These are phyloP conservation scores for Acanthosepion lycidas DNA, from an alignment of 2,888 invertebrate species.

Conservation along the genomic window DNA sequence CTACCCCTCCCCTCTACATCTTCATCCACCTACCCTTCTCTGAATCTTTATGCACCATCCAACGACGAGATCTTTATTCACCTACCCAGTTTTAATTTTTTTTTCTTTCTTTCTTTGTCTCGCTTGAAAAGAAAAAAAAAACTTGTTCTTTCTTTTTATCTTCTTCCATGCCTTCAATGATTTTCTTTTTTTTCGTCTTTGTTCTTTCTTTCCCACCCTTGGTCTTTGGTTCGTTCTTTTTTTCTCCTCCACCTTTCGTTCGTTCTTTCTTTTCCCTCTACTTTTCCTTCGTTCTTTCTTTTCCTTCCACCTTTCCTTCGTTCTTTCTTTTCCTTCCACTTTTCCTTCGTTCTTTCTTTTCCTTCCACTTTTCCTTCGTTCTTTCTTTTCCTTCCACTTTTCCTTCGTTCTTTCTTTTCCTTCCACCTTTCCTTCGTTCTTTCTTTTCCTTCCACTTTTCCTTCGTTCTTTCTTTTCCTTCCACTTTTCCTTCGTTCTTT, in stretches of 20 bases:
- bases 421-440: background rate
- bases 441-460: background rate
- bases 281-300: background rate
- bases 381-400: background rate
- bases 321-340: accelerated
- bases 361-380: no score
- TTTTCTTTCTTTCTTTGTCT: no score
- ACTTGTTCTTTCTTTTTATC: no score
- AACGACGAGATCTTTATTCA: no score
- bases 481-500: background rate
- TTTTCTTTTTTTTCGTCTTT: background rate
- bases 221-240: background rate
- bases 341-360: background rate
- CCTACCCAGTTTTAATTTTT: no score
- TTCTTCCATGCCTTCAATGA: no score
- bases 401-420: accelerated
- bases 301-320: no score
- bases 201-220: background rate
- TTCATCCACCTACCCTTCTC: no score
- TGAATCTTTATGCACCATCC: no score
- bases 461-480: accelerated
- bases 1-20: no score
- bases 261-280: background rate
- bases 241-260: no score
- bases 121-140: no score